phyloP scores from a whole-genome alignment of 2,888 invertebrate species.

The Torymus auratus region DNA sequence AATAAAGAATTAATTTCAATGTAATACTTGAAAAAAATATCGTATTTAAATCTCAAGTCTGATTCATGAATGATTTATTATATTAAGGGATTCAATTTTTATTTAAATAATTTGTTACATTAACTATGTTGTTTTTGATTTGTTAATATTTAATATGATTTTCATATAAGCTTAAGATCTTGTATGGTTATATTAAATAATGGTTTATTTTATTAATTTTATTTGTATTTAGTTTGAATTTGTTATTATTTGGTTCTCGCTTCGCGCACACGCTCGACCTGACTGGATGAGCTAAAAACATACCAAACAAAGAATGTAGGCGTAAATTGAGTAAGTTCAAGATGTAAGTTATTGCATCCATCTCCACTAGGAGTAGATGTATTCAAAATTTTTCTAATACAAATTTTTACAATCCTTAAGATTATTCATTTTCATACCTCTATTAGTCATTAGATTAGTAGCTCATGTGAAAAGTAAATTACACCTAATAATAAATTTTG shows the following conservation, averaged over 20 bases:
- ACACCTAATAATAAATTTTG: slow-evolving; percentile 7
- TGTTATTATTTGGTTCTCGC: slow-evolving; percentile 41
- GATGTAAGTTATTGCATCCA: slow-evolving; percentile 55
- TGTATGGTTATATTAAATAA: background rate
- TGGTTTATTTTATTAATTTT: slow-evolving; percentile 1
- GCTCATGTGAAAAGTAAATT: slow-evolving; percentile 12
- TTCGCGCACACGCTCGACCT: slow-evolving; percentile 42
- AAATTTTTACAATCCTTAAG: slow-evolving; percentile 42
- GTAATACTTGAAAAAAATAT: no score
- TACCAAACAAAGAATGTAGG: slow-evolving; percentile 33
- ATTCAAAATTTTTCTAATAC: slow-evolving; percentile 43
- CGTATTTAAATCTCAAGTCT: no score
- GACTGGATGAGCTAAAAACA: slow-evolving; percentile 45
- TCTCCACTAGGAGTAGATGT: slow-evolving; percentile 49
- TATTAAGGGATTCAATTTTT: slow-evolving; percentile 44
- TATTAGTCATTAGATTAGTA: slow-evolving; percentile 50
- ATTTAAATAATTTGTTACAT: slow-evolving; percentile 16
- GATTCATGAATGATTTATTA: no score
- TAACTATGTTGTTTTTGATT: background rate
- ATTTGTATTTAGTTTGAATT: background rate
- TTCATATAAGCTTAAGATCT: background rate
- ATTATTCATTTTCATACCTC: slow-evolving; percentile 27
- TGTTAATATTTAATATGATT: background rate
- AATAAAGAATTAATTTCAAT: no score
- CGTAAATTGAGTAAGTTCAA: slow-evolving; percentile 48